Evolutionary conservation across 2,797 vertebrate genomes (phyloP).

Genomic region (Sylvilagus floridanus): DNA sequence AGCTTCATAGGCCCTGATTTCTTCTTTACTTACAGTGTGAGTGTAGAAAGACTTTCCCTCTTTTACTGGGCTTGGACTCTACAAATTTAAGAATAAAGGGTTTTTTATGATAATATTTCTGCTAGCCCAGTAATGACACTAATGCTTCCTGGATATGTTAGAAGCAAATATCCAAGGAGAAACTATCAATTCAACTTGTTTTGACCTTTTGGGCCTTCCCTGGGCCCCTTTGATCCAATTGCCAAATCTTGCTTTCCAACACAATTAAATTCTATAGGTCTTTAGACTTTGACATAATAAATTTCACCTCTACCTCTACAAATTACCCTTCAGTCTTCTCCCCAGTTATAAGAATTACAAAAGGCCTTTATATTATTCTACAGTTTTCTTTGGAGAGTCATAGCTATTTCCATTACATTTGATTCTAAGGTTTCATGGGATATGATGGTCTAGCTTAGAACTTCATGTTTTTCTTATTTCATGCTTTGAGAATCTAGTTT

Average conservation of each 20-base stretch:
- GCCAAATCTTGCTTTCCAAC: not conserved
- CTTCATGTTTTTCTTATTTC: conserved; percentile 45
- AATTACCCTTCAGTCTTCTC: not conserved
- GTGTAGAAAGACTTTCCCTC: not conserved
- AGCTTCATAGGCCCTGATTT: not conserved
- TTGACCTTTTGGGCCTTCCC: not conserved
- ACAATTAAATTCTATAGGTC: not conserved
- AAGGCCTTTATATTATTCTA: conserved; percentile 26
- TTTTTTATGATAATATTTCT: not conserved
- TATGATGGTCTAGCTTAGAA: conserved; percentile 39
- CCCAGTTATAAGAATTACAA: not conserved
- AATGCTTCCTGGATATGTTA: not conserved
- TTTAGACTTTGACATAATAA: not conserved
- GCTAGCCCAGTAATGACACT: not conserved
- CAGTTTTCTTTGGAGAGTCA: not conserved
- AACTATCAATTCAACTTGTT: not conserved
- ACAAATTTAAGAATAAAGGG: not conserved
- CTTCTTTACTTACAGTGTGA: not conserved
- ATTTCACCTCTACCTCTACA: not conserved
- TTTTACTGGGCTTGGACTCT: not conserved
- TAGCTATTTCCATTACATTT: conserved; percentile 13
- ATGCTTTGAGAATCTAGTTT: conserved; percentile 38
- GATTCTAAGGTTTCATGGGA: conserved; percentile 48
- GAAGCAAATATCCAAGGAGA: conserved; percentile 6
- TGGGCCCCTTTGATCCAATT: not conserved